phyloP scores from a whole-genome alignment of 2,797 vertebrate species.

The Acridotheres tristis region DNA sequence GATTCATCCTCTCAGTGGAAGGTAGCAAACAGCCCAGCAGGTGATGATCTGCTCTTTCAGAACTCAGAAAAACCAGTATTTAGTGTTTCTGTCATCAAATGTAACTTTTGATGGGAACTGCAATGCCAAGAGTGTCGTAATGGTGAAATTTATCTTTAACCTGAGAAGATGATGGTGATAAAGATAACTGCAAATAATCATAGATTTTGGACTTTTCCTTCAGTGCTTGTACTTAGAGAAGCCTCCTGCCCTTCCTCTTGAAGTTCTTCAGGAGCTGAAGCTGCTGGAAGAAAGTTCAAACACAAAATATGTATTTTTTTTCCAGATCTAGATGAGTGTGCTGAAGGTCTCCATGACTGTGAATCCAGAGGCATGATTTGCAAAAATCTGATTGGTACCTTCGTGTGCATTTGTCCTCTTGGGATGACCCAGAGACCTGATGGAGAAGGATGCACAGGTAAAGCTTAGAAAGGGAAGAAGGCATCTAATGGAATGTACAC shows the following conservation, averaged over 20 bases:
- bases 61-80: not conserved
- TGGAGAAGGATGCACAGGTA: constrained; percentile 83
- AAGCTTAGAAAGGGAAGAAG: not conserved
- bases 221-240: not conserved
- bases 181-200: not conserved
- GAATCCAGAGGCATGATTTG: constrained; percentile 85
- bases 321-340: constrained; percentile 84
- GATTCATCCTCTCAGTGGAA: not conserved
- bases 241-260: not conserved
- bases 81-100: not conserved
- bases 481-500: not conserved
- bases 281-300: not conserved
- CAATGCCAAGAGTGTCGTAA: not conserved
- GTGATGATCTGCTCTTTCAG: not conserved
- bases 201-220: not conserved
- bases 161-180: not conserved
- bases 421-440: constrained; percentile 80
- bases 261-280: not conserved
- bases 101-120: not conserved
- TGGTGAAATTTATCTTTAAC: not conserved
- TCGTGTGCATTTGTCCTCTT: constrained; percentile 84
- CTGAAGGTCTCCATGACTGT: constrained; percentile 82
- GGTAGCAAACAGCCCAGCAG: not conserved
- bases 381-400: constrained; percentile 87
- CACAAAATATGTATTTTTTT: not conserved